Evolutionary conservation across 2,113 vertebrate genomes (phyloP).

Genomic region (Aspiorhynchus laticeps): DNA sequence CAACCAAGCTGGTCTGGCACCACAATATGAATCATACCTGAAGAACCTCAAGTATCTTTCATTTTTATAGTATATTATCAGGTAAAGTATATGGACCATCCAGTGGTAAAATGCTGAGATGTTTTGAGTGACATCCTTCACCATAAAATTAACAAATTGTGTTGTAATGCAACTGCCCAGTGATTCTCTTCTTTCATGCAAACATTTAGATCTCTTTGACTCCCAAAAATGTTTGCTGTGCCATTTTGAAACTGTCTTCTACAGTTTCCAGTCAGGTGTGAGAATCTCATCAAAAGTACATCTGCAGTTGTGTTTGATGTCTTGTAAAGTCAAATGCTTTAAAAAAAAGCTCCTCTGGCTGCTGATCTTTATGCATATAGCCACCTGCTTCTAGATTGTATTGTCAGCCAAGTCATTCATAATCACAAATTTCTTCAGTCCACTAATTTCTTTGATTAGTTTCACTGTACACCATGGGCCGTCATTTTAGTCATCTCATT

Average conservation of each 20-base stretch:
- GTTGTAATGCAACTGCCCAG: background rate
- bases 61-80: background rate
- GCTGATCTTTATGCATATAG: background rate
- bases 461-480: background rate
- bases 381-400: background rate
- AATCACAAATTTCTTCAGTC: background rate
- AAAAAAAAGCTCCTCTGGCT: background rate
- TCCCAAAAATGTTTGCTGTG: background rate
- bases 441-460: background rate
- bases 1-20: background rate
- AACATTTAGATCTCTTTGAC: background rate
- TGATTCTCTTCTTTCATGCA: background rate
- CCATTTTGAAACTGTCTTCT: background rate
- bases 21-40: background rate
- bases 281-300: background rate
- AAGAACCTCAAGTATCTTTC: background rate
- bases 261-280: background rate
- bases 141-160: background rate
- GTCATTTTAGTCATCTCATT: conserved; percentile 5
- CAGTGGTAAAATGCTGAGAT: background rate
- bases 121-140: background rate
- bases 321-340: background rate
- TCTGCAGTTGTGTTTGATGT: background rate
- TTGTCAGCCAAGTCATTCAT: background rate
- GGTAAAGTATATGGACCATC: background rate